Base-by-base conservation (phyloP, 2,797 vertebrate genomes). In the Xenopus petersii region DNA sequence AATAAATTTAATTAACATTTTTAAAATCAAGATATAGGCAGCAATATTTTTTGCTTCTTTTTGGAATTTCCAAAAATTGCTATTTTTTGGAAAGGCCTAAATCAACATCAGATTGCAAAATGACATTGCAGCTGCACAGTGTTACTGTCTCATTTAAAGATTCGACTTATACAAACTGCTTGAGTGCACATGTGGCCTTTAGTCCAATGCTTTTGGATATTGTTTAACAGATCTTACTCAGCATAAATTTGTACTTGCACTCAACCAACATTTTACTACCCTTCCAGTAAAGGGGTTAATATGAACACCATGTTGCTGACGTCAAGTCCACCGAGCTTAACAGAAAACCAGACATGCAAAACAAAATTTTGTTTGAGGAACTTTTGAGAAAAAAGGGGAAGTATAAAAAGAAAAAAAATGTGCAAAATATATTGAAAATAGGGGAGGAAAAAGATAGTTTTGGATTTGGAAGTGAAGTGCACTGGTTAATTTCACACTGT, bases 401-500 rank as follows among this genome's bases (percentile, higher is more conserved):
- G 24, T 16, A 63, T 56, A 36, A 56, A 48, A 42, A 30, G 58
- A 24, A 59, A 26, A 67, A 56, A 42, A 74, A 10, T 33, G 46
- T 71, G 60, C 12, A 65, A 17, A 13, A 42, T 9, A 10, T 13
- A 16, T 4, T 56, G n/a, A 56, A 56, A 56, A 16, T 16, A n/a
- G n/a, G 67, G 67, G 54, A 67, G 63, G 47, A 59, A 55, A 59
- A 9, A 24, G 30, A 67, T 71, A 26, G 69, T 64, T 61, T 47
- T 71, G 33, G 51, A 49, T 36, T 9, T 47, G 17, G 64, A 48
- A 16, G 42, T 48, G 64, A 64, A 63, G 16, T 64, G 42, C 12
- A 36, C 64, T 58, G 54, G 65, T 72, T 67, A 36, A 67, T 68
- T 67, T 68, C 65, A 72, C 51, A 72, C 64, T 77, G 70, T 62